Percentiles rank a stretch among this genome's conserved stretches.
These are phyloP conservation scores for Clanis bilineata DNA, from an alignment of 2,888 invertebrate species.

Conservation along the genomic window DNA sequence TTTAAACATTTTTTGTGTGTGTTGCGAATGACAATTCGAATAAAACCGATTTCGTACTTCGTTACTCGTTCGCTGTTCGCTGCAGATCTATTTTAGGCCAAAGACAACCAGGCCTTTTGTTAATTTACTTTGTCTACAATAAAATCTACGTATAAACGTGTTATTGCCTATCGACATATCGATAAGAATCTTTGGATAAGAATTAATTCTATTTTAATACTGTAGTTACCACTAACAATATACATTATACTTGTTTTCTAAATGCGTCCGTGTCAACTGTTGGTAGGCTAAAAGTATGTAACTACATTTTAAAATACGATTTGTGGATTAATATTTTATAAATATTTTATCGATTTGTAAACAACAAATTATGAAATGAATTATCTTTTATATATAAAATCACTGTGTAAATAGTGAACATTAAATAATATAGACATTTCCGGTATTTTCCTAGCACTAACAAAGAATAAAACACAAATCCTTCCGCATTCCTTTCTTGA, in stretches of 20 bases:
- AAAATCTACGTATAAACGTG: neutral
- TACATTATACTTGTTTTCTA: slow-evolving; percentile 28
- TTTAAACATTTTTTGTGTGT: too few relatives aligned
- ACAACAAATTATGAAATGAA: neutral
- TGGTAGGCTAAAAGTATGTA: neutral
- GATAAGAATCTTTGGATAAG: neutral
- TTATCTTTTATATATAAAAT: neutral
- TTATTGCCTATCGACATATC: neutral
- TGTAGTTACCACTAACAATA: slow-evolving; percentile 45
- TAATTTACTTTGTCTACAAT: neutral
- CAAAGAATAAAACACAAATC: too few relatives aligned
- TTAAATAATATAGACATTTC: neutral
- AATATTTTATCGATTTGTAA: neutral
- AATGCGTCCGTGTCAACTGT: neutral
- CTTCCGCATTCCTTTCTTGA: too few relatives aligned
- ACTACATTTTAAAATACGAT: neutral
- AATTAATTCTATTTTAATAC: slow-evolving; percentile 22
- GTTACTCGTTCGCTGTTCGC: too few relatives aligned
- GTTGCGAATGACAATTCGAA: too few relatives aligned
- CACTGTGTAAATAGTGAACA: neutral
- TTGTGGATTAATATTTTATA: neutral
- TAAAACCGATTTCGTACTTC: too few relatives aligned
- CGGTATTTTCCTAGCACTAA: too few relatives aligned
- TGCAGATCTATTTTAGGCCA: neutral
- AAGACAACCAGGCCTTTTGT: neutral